These are phyloP conservation scores for Bembecia ichneumoniformis DNA, from an alignment of 2,888 invertebrate species.

Conservation along the genomic window DNA sequence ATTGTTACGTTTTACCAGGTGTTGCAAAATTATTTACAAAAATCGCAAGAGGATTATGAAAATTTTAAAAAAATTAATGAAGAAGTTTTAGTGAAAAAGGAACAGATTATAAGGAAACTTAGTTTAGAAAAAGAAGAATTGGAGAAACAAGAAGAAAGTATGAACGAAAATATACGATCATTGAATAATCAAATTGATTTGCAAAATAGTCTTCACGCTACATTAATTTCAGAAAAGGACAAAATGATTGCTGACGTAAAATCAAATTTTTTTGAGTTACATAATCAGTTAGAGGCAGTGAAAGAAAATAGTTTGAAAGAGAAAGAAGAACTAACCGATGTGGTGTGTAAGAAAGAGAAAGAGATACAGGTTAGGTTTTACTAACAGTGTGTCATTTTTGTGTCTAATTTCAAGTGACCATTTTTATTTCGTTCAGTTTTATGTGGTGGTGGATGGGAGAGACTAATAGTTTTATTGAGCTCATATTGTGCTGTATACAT, in stretches of 20 bases:
- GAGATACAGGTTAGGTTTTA: slow-evolving; percentile 46
- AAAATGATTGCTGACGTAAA: slow-evolving; percentile 22
- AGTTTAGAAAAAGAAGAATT: slow-evolving; percentile 29
- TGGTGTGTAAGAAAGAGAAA: slow-evolving; percentile 32
- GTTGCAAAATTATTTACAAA: slow-evolving; percentile 29
- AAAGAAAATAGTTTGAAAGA: slow-evolving; percentile 28
- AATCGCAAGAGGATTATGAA: slow-evolving; percentile 23
- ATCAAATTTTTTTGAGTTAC: slow-evolving; percentile 25
- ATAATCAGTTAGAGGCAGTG: slow-evolving; percentile 29
- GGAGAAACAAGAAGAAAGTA: slow-evolving; percentile 23
- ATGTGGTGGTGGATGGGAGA: background rate
- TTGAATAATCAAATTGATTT: slow-evolving; percentile 28
- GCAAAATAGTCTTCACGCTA: slow-evolving; percentile 19
- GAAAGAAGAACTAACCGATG: slow-evolving; percentile 30
- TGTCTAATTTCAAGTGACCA: slow-evolving; percentile 6
- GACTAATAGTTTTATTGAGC: no score
- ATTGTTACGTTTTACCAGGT: slow-evolving; percentile 32
- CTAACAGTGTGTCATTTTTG: slow-evolving; percentile 21
- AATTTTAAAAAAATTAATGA: slow-evolving; percentile 22
- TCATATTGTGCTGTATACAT: no score
- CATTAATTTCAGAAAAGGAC: slow-evolving; percentile 27
- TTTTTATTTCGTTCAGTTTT: background rate
- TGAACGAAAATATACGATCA: slow-evolving; percentile 30
- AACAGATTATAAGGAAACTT: slow-evolving; percentile 20
- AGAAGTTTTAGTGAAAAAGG: slow-evolving; percentile 23